A percentile compares a stretch with the other conserved stretches of the same genome.
phyloP scores from a whole-genome alignment of 2,888 invertebrate species.

The Aproaerema taeniolella region DNA sequence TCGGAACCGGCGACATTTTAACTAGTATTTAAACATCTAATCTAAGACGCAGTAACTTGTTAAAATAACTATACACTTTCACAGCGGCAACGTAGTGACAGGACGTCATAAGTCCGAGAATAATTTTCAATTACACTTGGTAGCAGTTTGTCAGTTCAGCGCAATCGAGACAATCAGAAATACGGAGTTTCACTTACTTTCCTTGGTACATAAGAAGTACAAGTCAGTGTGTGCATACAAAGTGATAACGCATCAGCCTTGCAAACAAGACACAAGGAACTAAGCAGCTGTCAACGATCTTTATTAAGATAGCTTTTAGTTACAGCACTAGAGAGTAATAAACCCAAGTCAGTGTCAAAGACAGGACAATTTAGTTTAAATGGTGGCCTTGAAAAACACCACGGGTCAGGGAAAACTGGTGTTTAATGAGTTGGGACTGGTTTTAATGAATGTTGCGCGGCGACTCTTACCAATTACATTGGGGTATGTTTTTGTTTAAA shows the following conservation, averaged over 20 bases:
- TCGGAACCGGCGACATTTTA: slow-evolving; percentile 23
- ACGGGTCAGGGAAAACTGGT: slow-evolving; percentile 7
- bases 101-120: slow-evolving; percentile 19
- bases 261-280: slow-evolving; percentile 19
- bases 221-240: slow-evolving; percentile 19
- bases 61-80: no score
- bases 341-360: slow-evolving; percentile 6
- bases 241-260: slow-evolving; percentile 24
- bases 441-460: slow-evolving; percentile 13
- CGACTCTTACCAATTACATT: slow-evolving; percentile 8
- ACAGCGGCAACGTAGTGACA: slow-evolving; percentile 14
- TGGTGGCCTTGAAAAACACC: slow-evolving; percentile 9
- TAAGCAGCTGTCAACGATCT: slow-evolving; percentile 15
- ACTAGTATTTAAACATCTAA: slow-evolving; percentile 15
- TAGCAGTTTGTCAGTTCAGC: slow-evolving; percentile 21
- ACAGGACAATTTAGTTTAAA: slow-evolving; percentile 9
- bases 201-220: slow-evolving; percentile 24
- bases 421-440: slow-evolving; percentile 2
- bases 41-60: no score
- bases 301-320: slow-evolving; percentile 18
- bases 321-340: slow-evolving; percentile 1
- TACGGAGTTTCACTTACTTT: slow-evolving; percentile 40
- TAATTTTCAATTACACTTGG: slow-evolving; percentile 28
- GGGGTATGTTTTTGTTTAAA: slow-evolving; percentile 8
- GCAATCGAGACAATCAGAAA: slow-evolving; percentile 33